A percentile compares a stretch with the other conserved stretches of the same genome.
These are phyloP conservation scores for Excalfactoria chinensis DNA, from an alignment of 2,113 vertebrate species.

Conservation along the genomic window DNA sequence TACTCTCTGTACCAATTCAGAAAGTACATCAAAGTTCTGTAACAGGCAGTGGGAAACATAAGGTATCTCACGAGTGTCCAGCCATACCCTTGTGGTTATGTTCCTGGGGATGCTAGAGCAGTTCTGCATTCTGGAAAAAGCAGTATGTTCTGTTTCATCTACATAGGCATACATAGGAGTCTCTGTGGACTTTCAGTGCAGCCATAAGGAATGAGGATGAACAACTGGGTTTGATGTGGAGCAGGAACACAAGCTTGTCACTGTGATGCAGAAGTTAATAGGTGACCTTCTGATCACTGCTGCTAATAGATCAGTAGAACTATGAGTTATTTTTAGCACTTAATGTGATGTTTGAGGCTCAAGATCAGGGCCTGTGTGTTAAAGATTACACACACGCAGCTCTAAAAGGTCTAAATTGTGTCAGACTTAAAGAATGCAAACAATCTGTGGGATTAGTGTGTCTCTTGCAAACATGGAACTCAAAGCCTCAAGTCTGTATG, in stretches of 20 bases:
- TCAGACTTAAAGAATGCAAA: slow-evolving; percentile 1
- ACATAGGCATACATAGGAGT: background rate
- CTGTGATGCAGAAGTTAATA: background rate
- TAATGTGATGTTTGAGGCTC: background rate
- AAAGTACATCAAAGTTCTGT: background rate
- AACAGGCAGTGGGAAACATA: background rate
- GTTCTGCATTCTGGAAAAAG: background rate
- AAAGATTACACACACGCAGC: background rate
- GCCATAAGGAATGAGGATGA: background rate
- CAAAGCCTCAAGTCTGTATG: background rate
- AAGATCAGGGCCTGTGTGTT: background rate
- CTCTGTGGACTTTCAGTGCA: background rate
- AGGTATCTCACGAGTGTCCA: background rate
- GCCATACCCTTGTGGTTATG: background rate
- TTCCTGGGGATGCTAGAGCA: background rate
- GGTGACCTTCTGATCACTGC: background rate
- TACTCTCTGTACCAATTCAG: background rate
- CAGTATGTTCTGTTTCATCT: background rate
- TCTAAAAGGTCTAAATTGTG: background rate
- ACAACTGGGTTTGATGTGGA: background rate
- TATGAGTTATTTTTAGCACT: background rate
- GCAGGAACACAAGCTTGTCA: background rate
- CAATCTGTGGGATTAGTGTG: background rate
- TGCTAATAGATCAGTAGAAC: background rate
- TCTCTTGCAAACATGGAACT: slow-evolving; percentile 1